phyloP scores from a whole-genome alignment of 2,113 vertebrate species.

The Calidris pygmaea region DNA sequence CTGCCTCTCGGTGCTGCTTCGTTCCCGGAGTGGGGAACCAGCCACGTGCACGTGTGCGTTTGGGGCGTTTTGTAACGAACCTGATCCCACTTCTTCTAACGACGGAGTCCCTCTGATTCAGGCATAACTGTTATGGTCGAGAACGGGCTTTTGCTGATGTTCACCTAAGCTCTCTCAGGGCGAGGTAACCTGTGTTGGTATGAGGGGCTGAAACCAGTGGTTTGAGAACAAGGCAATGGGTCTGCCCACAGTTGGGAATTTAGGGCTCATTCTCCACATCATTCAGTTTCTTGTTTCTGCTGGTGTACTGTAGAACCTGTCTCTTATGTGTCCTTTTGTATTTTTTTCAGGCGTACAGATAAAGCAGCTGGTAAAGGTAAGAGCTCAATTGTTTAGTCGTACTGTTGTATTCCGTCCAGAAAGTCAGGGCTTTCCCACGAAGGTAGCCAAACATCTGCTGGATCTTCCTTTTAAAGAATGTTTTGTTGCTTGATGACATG shows the following conservation, averaged over 20 bases:
- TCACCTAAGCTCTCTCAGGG: not conserved
- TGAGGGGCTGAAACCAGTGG: accelerated
- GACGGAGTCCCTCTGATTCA: accelerated
- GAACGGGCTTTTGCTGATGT: too few relatives aligned
- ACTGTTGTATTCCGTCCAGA: not conserved
- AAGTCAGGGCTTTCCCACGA: not conserved
- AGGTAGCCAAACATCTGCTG: not conserved
- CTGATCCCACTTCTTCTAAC: accelerated
- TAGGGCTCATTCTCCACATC: accelerated
- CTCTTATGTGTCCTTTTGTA: not conserved
- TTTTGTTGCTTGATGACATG: not conserved
- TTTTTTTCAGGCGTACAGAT: slow-evolving; percentile 72
- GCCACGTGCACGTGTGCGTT: accelerated
- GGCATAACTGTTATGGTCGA: accelerated
- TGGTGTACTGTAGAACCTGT: accelerated
- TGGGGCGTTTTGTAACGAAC: accelerated
- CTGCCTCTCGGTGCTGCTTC: accelerated
- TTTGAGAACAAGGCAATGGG: accelerated
- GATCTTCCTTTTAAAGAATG: not conserved
- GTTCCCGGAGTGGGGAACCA: accelerated
- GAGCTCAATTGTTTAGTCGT: not conserved
- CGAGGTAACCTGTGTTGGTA: not conserved
- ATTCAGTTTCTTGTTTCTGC: not conserved
- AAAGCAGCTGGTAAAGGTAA: slow-evolving; percentile 80
- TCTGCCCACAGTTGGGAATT: not conserved